Percentiles rank a stretch among this genome's conserved stretches.
These are phyloP conservation scores for Bombus pascuorum DNA, from an alignment of 1,140 invertebrate genomes.

Conservation along the genomic window DNA sequence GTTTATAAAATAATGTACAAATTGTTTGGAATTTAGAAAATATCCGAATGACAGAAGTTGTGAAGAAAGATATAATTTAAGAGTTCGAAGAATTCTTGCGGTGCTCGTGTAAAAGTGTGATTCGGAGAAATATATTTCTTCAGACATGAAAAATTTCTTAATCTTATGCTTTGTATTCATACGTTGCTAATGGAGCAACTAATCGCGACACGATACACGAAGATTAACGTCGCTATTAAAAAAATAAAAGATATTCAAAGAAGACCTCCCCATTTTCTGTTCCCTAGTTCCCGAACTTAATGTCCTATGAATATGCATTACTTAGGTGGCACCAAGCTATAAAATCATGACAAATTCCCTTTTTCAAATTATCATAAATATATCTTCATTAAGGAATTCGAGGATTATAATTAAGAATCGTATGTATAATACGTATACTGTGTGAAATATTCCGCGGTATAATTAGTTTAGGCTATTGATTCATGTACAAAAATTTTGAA, in stretches of 20 bases:
- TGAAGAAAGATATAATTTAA: no score
- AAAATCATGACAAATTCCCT: constrained; percentile 13
- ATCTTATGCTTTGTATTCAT: not conserved
- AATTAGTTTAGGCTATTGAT: not conserved
- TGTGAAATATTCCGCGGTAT: not conserved
- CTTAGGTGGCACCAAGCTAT: not conserved
- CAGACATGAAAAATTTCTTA: no score
- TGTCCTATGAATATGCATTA: constrained; percentile 25
- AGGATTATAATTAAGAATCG: not conserved
- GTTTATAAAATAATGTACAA: no score
- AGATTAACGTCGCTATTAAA: constrained; percentile 2
- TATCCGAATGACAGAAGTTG: no score
- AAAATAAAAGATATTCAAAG: not conserved
- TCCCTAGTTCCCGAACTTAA: not conserved
- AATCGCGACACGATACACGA: not conserved
- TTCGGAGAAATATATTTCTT: not conserved
- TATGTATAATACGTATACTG: not conserved
- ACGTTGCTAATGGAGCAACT: not conserved
- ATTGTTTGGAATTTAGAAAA: no score
- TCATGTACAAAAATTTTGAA: no score
- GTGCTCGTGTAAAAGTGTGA: no score
- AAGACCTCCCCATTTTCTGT: not conserved
- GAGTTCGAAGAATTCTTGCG: no score
- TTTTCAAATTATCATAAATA: constrained; percentile 9
- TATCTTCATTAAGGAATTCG: constrained; percentile 10